Base-by-base conservation (phyloP, 2,113 vertebrate genomes). In the Phycodurus eques region DNA sequence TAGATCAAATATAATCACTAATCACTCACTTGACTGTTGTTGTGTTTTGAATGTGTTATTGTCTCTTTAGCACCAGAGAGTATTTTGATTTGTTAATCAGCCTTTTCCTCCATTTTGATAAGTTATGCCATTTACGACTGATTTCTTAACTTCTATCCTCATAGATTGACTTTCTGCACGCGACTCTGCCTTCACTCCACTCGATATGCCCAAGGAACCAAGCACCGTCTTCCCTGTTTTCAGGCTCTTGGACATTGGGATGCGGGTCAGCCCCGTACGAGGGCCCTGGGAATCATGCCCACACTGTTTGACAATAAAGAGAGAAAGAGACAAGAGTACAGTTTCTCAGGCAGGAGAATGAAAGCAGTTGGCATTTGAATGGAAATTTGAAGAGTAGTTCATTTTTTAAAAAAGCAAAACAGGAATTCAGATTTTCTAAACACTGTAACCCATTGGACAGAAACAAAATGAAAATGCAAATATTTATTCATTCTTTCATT, bases 221-320 rank as follows among this genome's bases (percentile, higher is more conserved):
- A 96, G 86, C 81, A 94, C 90, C 80, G 95, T 88, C 92, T 99
- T 99, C 85, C 96, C 96, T 56, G 95, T 95, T 94, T 99, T 99
- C 94, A 98, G 96, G 92, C 95, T 96, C 94, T 98, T 98, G 90
- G 97, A 96, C 95, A 99, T 96, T 80, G 98, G 98, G 93, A 98
- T 99, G 87, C 97, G 97, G 79, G 96, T 98, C 78, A 94, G 92
- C 75, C 95, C 90, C 86, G 94, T 91, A 86, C 96, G 94, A 71
- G 83, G 84, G 62, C 90, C 84, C 84, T 94, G 95, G 91, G 93
- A 92, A 46, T 99, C 97, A 64, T 94, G 94, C 92, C 94, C 95
- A 76, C 92, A 92, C 95, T 94, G 92, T 86, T 84, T 76, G 88
- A 83, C 72, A 86, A 77, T 86, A 87, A 65, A 67, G 64, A 68